These are phyloP conservation scores for Procambarus clarkii DNA, from an alignment of 1,140 invertebrate species.

Conservation along the genomic window DNA sequence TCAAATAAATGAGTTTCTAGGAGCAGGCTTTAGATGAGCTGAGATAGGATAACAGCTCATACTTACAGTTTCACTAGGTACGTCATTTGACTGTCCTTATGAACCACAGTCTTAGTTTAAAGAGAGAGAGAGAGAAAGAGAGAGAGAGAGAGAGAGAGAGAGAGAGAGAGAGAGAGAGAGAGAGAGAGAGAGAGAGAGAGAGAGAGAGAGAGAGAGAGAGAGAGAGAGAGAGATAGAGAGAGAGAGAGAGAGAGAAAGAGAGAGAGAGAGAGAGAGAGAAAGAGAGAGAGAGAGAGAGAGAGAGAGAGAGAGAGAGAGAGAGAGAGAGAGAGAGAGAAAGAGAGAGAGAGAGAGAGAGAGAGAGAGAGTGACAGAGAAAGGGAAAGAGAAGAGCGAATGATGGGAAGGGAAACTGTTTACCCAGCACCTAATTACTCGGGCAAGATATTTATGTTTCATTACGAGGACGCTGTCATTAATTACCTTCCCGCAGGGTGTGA, in stretches of 20 bases:
- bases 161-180: neutral
- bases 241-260: neutral
- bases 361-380: neutral
- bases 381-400: no score
- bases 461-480: no score
- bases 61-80: no score
- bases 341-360: neutral
- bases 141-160: neutral
- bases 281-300: conserved; percentile 3
- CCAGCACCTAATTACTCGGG: no score
- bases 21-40: no score
- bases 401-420: no score
- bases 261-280: neutral
- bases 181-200: neutral
- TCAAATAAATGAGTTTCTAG: no score
- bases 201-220: neutral
- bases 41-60: no score
- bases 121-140: neutral
- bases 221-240: neutral
- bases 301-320: neutral
- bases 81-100: neutral
- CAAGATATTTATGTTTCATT: no score
- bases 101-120: neutral
- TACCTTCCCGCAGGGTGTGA: no score
- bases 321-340: neutral